phyloP scores from a whole-genome alignment of 2,888 invertebrate species.

The Tholera decimalis region DNA sequence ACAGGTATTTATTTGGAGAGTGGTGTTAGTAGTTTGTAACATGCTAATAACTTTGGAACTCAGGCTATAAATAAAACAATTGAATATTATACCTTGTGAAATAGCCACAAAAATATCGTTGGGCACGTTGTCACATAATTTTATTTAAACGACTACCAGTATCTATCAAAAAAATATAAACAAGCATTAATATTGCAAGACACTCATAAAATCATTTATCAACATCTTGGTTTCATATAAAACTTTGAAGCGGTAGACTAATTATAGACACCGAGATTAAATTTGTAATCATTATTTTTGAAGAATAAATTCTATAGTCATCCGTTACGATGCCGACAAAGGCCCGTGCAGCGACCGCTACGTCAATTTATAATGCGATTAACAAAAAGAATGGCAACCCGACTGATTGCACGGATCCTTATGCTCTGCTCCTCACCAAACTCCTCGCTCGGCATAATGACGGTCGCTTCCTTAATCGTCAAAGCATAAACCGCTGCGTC shows the following conservation, averaged over 20 bases:
- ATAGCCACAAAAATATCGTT: neutral
- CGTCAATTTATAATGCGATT: constrained; percentile 90
- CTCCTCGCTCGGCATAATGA: constrained; percentile 78
- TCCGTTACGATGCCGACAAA: constrained; percentile 87
- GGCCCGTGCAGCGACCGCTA: constrained; percentile 80
- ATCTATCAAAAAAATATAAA: constrained; percentile 17
- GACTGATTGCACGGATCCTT: constrained; percentile 85
- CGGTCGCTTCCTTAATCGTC: constrained; percentile 76
- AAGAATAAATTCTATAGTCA: constrained; percentile 81
- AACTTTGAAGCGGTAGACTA: constrained; percentile 73
- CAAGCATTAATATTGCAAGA: constrained; percentile 28
- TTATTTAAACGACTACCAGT: constrained; percentile 2
- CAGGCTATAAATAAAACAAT: neutral
- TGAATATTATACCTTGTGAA: neutral
- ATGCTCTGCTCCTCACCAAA: constrained; percentile 80
- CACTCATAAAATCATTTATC: constrained; percentile 57
- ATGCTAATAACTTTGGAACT: neutral
- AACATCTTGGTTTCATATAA: constrained; percentile 48
- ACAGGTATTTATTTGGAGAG: constrained; percentile 22
- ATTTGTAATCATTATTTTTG: constrained; percentile 83
- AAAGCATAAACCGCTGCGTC: constrained; percentile 71
- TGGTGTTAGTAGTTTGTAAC: constrained; percentile 18
- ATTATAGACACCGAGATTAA: constrained; percentile 81
- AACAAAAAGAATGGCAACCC: constrained; percentile 87
- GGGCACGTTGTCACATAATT: neutral